These are phyloP conservation scores for Poicephalus gulielmi DNA, from an alignment of 2,113 vertebrate genomes.

Conservation along the genomic window DNA sequence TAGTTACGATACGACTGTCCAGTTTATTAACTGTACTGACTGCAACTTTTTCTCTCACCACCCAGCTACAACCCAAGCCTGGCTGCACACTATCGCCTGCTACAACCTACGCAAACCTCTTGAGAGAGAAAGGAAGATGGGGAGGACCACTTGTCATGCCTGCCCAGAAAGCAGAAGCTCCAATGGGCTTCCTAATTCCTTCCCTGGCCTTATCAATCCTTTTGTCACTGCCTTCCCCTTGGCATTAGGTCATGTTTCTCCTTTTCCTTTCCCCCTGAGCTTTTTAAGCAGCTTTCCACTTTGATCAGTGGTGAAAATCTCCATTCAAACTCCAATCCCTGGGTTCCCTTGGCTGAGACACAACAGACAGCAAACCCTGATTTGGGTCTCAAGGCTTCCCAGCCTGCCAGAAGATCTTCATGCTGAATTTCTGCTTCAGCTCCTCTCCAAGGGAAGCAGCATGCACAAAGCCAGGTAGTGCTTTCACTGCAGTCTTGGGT, in stretches of 20 bases:
- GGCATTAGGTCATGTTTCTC: neutral
- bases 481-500: neutral
- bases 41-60: neutral
- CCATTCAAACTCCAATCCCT: neutral
- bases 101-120: neutral
- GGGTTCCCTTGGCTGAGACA: neutral
- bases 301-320: neutral
- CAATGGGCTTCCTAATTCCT: neutral
- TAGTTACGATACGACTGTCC: neutral
- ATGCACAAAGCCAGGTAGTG: rapidly evolving
- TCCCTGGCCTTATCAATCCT: neutral
- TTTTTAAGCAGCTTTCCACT: neutral
- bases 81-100: neutral
- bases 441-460: neutral
- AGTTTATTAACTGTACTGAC: neutral
- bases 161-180: neutral
- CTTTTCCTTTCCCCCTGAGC: neutral
- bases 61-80: neutral
- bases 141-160: rapidly evolving
- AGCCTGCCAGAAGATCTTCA: neutral
- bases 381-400: neutral
- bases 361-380: neutral
- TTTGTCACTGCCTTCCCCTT: neutral
- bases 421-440: neutral
- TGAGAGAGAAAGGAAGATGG: neutral